These are phyloP conservation scores for Dermochelys coriacea DNA, from an alignment of 2,797 vertebrate genomes.

Conservation along the genomic window DNA sequence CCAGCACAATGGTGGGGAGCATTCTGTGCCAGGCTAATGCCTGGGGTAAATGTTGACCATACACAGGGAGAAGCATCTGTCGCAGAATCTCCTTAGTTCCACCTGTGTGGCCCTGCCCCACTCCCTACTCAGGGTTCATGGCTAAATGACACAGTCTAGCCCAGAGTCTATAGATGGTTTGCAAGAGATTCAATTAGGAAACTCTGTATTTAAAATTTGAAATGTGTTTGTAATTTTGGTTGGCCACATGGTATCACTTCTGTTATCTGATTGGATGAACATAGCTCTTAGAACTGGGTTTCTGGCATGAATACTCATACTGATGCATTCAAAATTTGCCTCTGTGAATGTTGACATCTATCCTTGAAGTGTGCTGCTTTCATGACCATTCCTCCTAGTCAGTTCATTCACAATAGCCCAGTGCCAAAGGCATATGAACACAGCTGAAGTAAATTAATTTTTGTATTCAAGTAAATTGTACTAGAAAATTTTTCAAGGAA, in stretches of 20 bases:
- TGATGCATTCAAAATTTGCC: neutral
- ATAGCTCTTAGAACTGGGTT: neutral
- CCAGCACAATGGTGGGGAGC: neutral
- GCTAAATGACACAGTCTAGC: conserved; percentile 54
- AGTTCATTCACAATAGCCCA: neutral
- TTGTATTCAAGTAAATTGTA: neutral
- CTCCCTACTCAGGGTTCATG: conserved; percentile 65
- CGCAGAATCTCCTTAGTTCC: conserved; percentile 41
- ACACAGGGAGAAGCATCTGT: neutral
- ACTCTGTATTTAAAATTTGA: conserved; percentile 65
- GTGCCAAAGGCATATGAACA: neutral
- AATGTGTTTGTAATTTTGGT: conserved; percentile 71
- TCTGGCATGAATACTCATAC: conserved; percentile 18
- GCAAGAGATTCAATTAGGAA: conserved; percentile 67
- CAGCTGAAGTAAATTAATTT: neutral
- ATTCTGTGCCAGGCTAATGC: neutral
- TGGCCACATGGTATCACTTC: conserved; percentile 24
- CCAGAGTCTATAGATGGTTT: conserved; percentile 70
- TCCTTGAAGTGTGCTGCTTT: neutral
- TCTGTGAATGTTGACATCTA: neutral
- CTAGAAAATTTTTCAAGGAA: conserved; percentile 16
- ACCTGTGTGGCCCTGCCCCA: conserved; percentile 67
- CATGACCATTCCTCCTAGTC: neutral
- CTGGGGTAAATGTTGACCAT: conserved; percentile 3
- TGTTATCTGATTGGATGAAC: conserved; percentile 25